These are phyloP conservation scores for Hyles lineata DNA, from an alignment of 2,888 invertebrate genomes.

Conservation along the genomic window DNA sequence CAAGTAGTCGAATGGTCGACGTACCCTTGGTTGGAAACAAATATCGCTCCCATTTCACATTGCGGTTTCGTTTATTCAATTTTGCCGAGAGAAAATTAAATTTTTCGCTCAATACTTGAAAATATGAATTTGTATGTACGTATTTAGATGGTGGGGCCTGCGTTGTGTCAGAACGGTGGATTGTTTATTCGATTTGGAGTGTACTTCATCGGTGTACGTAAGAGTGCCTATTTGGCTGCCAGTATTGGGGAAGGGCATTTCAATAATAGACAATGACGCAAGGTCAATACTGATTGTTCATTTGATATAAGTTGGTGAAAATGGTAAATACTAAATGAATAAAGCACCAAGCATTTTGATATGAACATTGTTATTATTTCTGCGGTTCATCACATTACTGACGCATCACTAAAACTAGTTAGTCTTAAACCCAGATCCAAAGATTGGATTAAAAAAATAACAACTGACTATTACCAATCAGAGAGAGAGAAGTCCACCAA, in stretches of 20 bases:
- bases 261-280: neutral
- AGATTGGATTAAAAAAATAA: too few relatives aligned
- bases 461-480: too few relatives aligned
- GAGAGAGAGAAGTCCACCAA: too few relatives aligned
- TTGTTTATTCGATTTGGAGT: neutral
- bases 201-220: neutral
- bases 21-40: neutral
- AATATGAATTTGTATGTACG: neutral
- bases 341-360: too few relatives aligned
- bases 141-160: neutral
- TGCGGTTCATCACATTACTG: too few relatives aligned
- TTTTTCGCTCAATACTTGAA: slow-evolving; percentile 23
- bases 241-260: neutral
- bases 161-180: neutral
- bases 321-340: too few relatives aligned
- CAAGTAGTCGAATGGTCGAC: slow-evolving; percentile 5
- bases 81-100: slow-evolving; percentile 33
- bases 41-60: slow-evolving; percentile 24
- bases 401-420: too few relatives aligned
- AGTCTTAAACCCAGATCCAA: too few relatives aligned
- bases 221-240: neutral
- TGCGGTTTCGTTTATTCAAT: slow-evolving; percentile 33
- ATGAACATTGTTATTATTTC: too few relatives aligned
- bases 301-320: too few relatives aligned
- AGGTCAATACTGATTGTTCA: too few relatives aligned